Evolutionary conservation across 2,797 vertebrate genomes (phyloP), one percentile per base, ranked within the genome.

Genomic region (Xyrichtys novacula): DNA sequence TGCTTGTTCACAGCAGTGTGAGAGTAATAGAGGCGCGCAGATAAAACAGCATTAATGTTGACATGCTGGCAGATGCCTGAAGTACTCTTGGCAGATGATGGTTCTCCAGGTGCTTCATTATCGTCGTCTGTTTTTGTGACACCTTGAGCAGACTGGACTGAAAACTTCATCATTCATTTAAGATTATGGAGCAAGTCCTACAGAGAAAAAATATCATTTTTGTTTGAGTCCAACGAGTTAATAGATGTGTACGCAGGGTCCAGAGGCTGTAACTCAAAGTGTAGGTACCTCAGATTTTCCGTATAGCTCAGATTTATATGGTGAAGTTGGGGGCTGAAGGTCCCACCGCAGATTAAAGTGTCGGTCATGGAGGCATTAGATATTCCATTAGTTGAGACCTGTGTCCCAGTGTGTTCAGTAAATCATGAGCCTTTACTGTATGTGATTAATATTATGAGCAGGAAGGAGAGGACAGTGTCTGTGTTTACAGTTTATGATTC

Each of bases 341-440:
- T 63, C 67, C 69, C 69, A 16, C 14, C 26, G 3, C 69, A 79
- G 78, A 86, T 89, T 86, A 80, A 88, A 85, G 81, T 71, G 68
- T 74, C 43, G 14, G 44, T 50, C 68, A 38, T 48, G 63, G 65
- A 80, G 52, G 71, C 72, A 81, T 87, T 81, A 83, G 48, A 48
- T 77, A 76, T 84, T 86, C 73, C 73, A 80, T 75, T 63, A 64
- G 71, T 12, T 58, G 57, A 71, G 69, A 73, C 58, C 19, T 48
- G 44, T 40, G 72, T 78, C 69, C 67, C 81, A 39, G 43, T 29
- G 39, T 19, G 31, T 3, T n/a, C 49, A 15, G 62, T 81, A 79
- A 85, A 86, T 86, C 70, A 73, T 11, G 14, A 50, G 9, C 6
- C 23, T 32, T 15, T 43, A 22, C 49, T 34, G 38, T 44, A 29